phyloP scores from a whole-genome alignment of 2,797 vertebrate species.

The Iguana delicatissima region DNA sequence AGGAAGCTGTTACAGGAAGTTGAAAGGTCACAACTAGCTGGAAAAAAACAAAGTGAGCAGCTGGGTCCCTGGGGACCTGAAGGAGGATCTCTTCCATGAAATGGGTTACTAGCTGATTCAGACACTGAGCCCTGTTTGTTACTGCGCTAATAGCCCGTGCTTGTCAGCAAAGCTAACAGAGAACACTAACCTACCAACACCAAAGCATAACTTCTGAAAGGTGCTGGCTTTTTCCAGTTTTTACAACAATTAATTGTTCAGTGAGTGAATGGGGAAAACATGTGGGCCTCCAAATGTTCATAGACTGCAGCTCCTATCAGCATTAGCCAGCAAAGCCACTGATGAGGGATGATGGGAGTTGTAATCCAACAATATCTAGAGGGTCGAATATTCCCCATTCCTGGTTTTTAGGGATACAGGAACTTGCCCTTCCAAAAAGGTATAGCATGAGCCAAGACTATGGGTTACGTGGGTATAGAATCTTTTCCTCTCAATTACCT shows the following conservation, averaged over 20 bases:
- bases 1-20: conserved; percentile 49
- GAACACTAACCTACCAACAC: neutral
- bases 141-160: rapidly evolving
- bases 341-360: neutral
- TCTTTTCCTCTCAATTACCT: conserved; percentile 28
- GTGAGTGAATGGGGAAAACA: neutral
- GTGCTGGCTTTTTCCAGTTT: neutral
- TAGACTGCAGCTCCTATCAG: neutral
- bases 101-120: rapidly evolving
- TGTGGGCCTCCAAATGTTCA: neutral
- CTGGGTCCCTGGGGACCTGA: neutral
- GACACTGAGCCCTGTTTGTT: rapidly evolving
- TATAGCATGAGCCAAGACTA: conserved; percentile 49
- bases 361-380: neutral
- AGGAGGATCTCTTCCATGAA: neutral
- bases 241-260: conserved; percentile 38
- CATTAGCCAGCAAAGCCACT: neutral
- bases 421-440: conserved; percentile 46
- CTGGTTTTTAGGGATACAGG: conserved; percentile 34
- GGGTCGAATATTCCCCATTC: neutral
- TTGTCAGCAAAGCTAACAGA: neutral
- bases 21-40: conserved; percentile 32
- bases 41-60: neutral
- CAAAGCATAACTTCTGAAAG: neutral
- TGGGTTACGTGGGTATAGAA: conserved; percentile 39